Evolutionary conservation across 2,888 invertebrate species (phyloP), one percentile per base, ranked within the genome.

Genomic region (Ctena decussata): DNA sequence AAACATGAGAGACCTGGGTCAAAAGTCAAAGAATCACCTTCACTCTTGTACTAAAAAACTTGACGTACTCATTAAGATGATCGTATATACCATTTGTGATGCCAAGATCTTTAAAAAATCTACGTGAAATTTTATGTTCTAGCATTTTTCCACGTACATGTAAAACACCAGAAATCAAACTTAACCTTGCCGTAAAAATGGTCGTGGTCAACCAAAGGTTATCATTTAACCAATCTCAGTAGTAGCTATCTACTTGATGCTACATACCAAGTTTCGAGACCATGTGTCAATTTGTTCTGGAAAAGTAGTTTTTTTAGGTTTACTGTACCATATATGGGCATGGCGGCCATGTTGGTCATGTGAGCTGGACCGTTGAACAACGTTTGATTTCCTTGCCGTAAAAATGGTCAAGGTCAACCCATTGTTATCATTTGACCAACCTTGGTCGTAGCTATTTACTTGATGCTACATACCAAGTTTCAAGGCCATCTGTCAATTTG

Each of bases 311-410:
- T 65, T 65, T 65, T 35, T 21, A 65, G 35, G 35, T 32, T 65
- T 65, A n/a, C n/a, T 65, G 32, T 35, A 65, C 65, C 65, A 65
- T 65, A 65, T 65, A 65, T 65, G 65, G 35, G 35, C 65, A 65
- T 65, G 65, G 65, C 35, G 35, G 65, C 65, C 65, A 65, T 65
- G 35, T 65, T 65, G 35, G 65, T 65, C 65, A 65, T 65, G 65
- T 65, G 65, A 65, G 35, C 65, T 18, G 5, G 65, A 35, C 35
- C 32, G 1, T 35, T 35, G 21, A n/a, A n/a, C n/a, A n/a, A n/a
- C n/a, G n/a, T n/a, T n/a, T n/a, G n/a, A n/a, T n/a, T n/a, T n/a
- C 65, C 65, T 65, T 65, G 35, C 5, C 35, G 32, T 65, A 35
- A 65, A 65, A 35, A 18, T 21, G 32, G 15, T 65, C 65, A 65